phyloP scores from a whole-genome alignment of 2,797 vertebrate genomes.

The Alfaro cultratus region DNA sequence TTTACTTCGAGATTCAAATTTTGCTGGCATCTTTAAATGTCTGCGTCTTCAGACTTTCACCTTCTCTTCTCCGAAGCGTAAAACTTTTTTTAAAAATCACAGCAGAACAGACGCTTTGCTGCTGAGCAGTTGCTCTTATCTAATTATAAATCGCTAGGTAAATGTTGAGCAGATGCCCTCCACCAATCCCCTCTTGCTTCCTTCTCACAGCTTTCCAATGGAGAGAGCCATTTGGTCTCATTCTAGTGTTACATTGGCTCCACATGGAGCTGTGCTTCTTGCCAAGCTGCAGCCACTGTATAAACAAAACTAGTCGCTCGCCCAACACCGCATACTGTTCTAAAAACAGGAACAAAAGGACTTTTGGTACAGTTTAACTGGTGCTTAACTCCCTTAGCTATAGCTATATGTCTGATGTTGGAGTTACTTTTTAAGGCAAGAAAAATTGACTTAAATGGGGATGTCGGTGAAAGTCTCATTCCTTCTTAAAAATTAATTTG shows the following conservation, averaged over 20 bases:
- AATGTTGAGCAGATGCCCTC: constrained; percentile 83
- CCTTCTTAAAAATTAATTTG: constrained; percentile 71
- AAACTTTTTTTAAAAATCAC: constrained; percentile 68
- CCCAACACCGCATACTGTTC: constrained; percentile 53
- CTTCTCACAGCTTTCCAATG: constrained; percentile 70
- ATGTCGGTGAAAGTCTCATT: constrained; percentile 75
- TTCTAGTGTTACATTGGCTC: constrained; percentile 79
- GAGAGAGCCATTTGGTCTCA: constrained; percentile 80
- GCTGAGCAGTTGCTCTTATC: constrained; percentile 78
- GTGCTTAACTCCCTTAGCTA: constrained; percentile 24
- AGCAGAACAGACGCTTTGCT: constrained; percentile 76
- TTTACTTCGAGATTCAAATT: constrained; percentile 74
- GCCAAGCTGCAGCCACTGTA: constrained; percentile 71
- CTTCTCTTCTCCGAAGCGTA: constrained; percentile 49
- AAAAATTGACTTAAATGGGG: not conserved
- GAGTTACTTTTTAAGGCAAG: not conserved
- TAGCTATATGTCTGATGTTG: constrained; percentile 14
- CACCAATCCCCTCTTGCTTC: constrained; percentile 36
- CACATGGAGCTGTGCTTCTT: constrained; percentile 67
- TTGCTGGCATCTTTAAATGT: constrained; percentile 70
- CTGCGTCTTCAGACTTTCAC: constrained; percentile 51
- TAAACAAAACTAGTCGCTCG: constrained; percentile 75
- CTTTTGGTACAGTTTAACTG: constrained; percentile 52
- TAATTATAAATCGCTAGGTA: constrained; percentile 82
- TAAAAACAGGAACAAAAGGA: constrained; percentile 61